phyloP scores from a whole-genome alignment of 1,140 invertebrate species.

The Ephestia elutella region DNA sequence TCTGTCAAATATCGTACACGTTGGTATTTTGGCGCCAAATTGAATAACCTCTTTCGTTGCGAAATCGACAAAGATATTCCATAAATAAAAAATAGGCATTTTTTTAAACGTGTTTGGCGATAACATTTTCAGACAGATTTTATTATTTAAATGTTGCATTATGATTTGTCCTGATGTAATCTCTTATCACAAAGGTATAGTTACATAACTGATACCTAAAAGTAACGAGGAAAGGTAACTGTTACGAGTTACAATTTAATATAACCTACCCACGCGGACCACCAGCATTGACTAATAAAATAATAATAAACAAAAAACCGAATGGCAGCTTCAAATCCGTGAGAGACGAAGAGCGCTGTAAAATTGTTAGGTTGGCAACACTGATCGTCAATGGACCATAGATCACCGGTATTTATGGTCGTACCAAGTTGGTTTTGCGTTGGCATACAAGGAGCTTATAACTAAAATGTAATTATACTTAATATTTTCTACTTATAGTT shows the following conservation, averaged over 20 bases:
- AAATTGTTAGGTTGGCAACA: conserved; percentile 2
- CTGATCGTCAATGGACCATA: neutral
- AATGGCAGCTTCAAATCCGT: neutral
- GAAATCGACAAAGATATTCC: neutral
- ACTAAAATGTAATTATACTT: too few relatives aligned
- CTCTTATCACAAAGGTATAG: too few relatives aligned
- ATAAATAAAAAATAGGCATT: neutral
- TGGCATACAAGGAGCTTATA: neutral
- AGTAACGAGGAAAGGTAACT: neutral
- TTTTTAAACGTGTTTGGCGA: neutral
- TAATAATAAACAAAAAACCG: neutral
- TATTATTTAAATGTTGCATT: too few relatives aligned
- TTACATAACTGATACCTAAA: too few relatives aligned
- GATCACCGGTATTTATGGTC: neutral
- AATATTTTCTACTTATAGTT: too few relatives aligned
- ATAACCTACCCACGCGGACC: neutral
- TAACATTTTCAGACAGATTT: neutral
- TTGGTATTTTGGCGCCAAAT: conserved; percentile 8
- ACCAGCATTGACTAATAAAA: neutral
- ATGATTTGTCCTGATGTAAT: too few relatives aligned
- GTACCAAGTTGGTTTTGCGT: neutral
- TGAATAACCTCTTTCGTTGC: conserved; percentile 5
- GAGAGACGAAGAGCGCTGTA: neutral
- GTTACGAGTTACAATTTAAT: neutral
- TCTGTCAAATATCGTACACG: conserved; percentile 33